Conservation (phyloP, 2,113 vertebrate genomes). For the Psettodes erumei region DNA sequence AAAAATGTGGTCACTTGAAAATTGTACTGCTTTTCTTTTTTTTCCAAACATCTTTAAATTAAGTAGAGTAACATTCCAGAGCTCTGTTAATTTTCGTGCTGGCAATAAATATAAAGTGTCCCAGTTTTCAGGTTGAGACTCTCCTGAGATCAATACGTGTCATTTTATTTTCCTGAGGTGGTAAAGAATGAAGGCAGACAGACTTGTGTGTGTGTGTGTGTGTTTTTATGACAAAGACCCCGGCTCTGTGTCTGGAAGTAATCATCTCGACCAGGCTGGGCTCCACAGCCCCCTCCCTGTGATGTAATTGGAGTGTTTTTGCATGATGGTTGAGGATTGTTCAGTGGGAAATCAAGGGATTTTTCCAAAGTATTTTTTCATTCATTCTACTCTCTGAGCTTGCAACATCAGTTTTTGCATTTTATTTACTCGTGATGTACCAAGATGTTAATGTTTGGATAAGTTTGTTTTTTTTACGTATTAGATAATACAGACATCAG, state of each 20-base stretch:
- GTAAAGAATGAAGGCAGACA: conserved; percentile 16
- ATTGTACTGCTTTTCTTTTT: conserved; percentile 1
- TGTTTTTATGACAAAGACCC: conserved; percentile 74
- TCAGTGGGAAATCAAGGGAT: conserved; percentile 50
- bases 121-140: conserved; percentile 36
- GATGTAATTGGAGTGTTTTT: conserved; percentile 78
- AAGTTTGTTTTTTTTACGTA: too few relatives aligned
- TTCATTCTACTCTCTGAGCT: conserved; percentile 39
- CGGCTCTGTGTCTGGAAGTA: conserved; percentile 81
- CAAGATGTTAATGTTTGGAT: background rate
- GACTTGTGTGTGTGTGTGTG: conserved; percentile 41
- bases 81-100: conserved; percentile 27
- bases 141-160: conserved; percentile 39
- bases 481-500: background rate
- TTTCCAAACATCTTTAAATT: conserved; percentile 23
- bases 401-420: background rate
- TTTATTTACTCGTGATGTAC: background rate
- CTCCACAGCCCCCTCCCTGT: conserved; percentile 78
- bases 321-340: conserved; percentile 48
- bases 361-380: conserved; percentile 55
- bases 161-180: conserved; percentile 40
- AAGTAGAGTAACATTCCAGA: conserved; percentile 50
- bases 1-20: conserved; percentile 10
- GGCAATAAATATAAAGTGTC: conserved; percentile 21
- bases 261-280: conserved; percentile 74